A percentile compares a stretch with the other conserved stretches of the same genome.
phyloP scores from a whole-genome alignment of 2,113 vertebrate genomes.

The Desmodus rotundus region DNA sequence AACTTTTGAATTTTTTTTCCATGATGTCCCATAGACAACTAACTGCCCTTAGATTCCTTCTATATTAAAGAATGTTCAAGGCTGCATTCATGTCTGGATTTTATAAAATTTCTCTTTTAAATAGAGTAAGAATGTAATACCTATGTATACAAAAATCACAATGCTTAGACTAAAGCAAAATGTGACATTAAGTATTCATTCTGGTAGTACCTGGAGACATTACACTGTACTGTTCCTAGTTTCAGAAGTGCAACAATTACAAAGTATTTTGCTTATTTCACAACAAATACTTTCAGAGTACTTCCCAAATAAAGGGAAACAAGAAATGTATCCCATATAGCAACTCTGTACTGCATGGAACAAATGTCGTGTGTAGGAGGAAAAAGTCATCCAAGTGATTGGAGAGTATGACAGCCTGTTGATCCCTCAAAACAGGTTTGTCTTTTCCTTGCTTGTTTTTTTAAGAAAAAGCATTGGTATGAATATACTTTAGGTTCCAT shows the following conservation, averaged over 20 bases:
- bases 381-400: not conserved
- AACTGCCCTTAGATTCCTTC: not conserved
- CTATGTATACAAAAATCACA: not conserved
- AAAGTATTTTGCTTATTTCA: not conserved
- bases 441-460: not conserved
- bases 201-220: not conserved
- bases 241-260: slow-evolving; percentile 11
- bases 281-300: slow-evolving; percentile 32
- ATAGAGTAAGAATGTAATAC: not conserved
- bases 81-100: not conserved
- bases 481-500: not conserved
- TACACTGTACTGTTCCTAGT: not conserved
- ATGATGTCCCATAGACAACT: not conserved
- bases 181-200: not conserved
- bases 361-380: not conserved
- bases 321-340: not conserved
- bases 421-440: not conserved
- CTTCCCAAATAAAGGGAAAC: slow-evolving; percentile 33
- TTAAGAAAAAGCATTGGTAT: not conserved
- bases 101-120: slow-evolving; percentile 36
- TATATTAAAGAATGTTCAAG: not conserved
- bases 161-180: not conserved
- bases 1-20: slow-evolving; percentile 33
- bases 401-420: not conserved
- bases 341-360: not conserved